Evolutionary conservation across 1,140 invertebrate species (phyloP), one percentile per base, ranked within the genome.

Genomic region (Drosophila lacertosa): DNA sequence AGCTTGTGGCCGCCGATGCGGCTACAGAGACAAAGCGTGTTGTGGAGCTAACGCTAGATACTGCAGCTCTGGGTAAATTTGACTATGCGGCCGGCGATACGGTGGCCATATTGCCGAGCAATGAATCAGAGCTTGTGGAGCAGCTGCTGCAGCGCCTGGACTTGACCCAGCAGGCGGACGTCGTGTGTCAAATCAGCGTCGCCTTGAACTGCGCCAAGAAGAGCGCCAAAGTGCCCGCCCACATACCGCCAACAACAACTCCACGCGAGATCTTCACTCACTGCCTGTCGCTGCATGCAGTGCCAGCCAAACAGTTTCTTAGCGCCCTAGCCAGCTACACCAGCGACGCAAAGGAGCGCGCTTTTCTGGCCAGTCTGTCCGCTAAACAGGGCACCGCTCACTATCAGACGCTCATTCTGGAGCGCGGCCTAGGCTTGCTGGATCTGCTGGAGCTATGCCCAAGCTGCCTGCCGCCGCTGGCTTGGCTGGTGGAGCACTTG

Each of bases 401-500:
- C 33, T 91, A 91, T 33, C 88, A 88, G 32, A 55, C 62, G 3
- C 59, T 90, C 0, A 71, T 91, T 4, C 50, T 90, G 4, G 73
- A 89, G 9, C 60, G 53, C 6, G 80, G 88, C 0, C 3, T 91
- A 0, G 18, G 92, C 44, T 89, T 96, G 22, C 63, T 95, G 5
- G 94, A 96, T 86, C 82, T 97, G 50, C 91, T 98, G 4, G 77
- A 93, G 40, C 92, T 93, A 74, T 95, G 95, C 89, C 84, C 92
- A 73, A 92, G 94, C 44, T 94, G 95, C 81, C 89, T 92, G 54
- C 96, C 96, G 9, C 92, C 94, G 18, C 78, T 96, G 16, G 93
- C 93, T 72, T 68, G 93, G 42, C 77, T 97, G 33, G 91, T 96
- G 51, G 95, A 97, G 89, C 92, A 97, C 79, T 92, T 97, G 47